Evolutionary conservation across 2,888 invertebrate genomes (phyloP), one percentile per base, ranked within the genome.

Genomic region (Dryocosmus kuriphilus): DNA sequence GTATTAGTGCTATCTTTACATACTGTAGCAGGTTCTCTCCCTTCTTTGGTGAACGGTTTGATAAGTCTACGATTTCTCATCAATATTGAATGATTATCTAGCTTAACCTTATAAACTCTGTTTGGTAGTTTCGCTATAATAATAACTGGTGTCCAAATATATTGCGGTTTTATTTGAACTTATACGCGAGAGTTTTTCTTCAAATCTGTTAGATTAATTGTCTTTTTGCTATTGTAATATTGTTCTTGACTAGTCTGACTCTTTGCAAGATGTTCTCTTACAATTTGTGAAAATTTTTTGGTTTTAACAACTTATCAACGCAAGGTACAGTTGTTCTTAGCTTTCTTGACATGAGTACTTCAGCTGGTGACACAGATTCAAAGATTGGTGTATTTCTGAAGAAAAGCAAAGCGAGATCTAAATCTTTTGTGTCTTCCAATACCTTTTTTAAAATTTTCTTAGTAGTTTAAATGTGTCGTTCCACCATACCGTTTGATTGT

Each of bases 381-480:
- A 76, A 74, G n/a, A 84, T 78, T 46, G 83, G 86, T 16, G 79
- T 82, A 60, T 78, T 84, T 57, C 83, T 71, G 74, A 80, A 82
- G 67, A 83, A 79, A 19, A 85, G 57, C 24, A 83, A 71, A n/a
- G 79, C 80, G 35, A 81, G 30, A n/a, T 74, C n/a, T 60, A 76
- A 32, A 77, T 83, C 82, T 46, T 65, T 76, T 41, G 16, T 5
- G 41, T 41, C 41, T 30, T 46, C 14, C 0, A 60, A 24, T 7
- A 65, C 35, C 67, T 80, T 80, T 60, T 80, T 41, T 7, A 79
- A 22, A 11, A 82, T 78, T 57, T 63, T 63, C 77, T 82, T 82
- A 7, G 78, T 14, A 5, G 80, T 82, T 74, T 81, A 77, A 24
- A 82, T 77, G 19, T 82, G 60, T 46, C 82, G 61, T 75, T 80